Conservation (phyloP, 2,888 invertebrate species). For the Camponotus fellah region DNA sequence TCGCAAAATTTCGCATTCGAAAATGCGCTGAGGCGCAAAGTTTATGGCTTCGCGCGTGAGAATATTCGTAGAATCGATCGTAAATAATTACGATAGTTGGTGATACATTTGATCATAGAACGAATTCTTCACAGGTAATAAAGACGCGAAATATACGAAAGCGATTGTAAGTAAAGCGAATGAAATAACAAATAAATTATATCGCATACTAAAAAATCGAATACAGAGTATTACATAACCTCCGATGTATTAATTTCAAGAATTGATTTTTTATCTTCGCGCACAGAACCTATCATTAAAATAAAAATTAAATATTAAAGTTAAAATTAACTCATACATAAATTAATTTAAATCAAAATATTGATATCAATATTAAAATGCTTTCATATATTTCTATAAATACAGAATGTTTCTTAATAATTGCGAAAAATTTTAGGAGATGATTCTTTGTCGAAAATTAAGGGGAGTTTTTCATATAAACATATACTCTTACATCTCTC, state of each 20-base stretch:
- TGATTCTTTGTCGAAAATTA: too few relatives aligned
- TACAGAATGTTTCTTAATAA: too few relatives aligned
- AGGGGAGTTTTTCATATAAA: too few relatives aligned
- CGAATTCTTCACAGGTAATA: background rate
- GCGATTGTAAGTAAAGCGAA: background rate
- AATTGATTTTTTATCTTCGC: background rate
- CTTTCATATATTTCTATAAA: background rate
- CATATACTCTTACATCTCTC: too few relatives aligned
- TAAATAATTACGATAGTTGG: background rate
- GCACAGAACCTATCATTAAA: background rate
- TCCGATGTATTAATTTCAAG: background rate
- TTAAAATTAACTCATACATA: background rate
- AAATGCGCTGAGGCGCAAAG: background rate
- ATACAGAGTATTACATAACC: background rate
- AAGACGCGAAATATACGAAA: background rate
- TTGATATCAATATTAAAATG: background rate
- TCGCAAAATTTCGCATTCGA: conserved; percentile 3
- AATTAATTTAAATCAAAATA: background rate
- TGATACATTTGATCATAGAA: background rate
- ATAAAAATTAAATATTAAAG: background rate
- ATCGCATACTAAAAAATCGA: background rate
- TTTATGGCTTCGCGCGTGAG: conserved; percentile 22
- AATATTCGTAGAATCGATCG: conserved; percentile 28
- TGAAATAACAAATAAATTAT: conserved; percentile 2
- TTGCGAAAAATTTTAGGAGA: too few relatives aligned